Base-by-base conservation (phyloP, 2,797 vertebrate species). In the Typhlichthys subterraneus region DNA sequence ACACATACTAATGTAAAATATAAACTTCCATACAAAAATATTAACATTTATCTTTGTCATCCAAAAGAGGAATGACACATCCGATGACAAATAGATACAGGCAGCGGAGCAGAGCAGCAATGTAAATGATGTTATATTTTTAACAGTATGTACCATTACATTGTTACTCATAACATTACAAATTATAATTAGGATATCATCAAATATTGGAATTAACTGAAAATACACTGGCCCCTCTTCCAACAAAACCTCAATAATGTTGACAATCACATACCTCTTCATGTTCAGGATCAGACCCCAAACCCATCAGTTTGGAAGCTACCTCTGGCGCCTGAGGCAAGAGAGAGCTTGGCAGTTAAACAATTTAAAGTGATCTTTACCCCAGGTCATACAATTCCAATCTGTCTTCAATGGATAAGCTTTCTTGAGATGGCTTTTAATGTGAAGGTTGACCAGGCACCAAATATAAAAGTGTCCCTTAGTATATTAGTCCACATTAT, bases 281-380 rank as follows among this genome's bases (percentile, higher is more conserved):
- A 76, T 88, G 75, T 74, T 87, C 85, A 76, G 84, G 83, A 90
- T 85, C 86, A 84, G 80, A 88, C 85, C 89, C 87, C 86, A 91
- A 92, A 88, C 70, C 62, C 82, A 90, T 83, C 70, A 73, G 83
- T 92, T 92, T 94, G 90, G 91, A 92, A 91, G 84, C 89, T 83
- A 88, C 17, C 67, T 91, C 92, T 86, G 87, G 77, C 62, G 88
- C 79, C 92, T 92, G 81, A 72, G 85, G 81, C 81, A 88, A 91
- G 88, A 89, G 65, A 91, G 61, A 81, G 81, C 88, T 74, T 72
- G 73, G 87, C 88, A 85, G 84, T 88, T 86, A 76, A 74, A 86
- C 56, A 80, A 88, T 84, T 86, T 89, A 79, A 19, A 62, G 79
- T 78, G 82, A 83, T 82, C 75, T 55, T 11, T 65, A 1, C 2